Evolutionary conservation across 1,140 invertebrate species (phyloP), one percentile per base, ranked within the genome.

Genomic region (Drosophila subobscura): DNA sequence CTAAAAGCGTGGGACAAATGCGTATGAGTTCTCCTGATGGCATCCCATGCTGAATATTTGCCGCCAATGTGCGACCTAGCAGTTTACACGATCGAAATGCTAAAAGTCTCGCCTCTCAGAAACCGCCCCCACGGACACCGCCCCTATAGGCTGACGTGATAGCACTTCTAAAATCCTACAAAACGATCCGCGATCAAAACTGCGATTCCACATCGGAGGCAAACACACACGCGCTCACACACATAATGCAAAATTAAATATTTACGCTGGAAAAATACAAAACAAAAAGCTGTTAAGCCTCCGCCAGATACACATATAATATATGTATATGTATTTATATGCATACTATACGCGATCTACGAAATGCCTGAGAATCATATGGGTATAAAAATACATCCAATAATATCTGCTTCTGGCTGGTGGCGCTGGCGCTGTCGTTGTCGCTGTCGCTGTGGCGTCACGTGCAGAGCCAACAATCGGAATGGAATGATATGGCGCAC

Each of bases 201-300:
- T 66, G 56, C 46, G 72, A 65, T 66, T 75, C 55, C 52, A 67
- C 58, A 46, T 63, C 58, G 45, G 46, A 61, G 29, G 72, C 77
- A 68, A 77, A 71, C 74, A 68, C 33, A 37, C 33, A 37, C 10
- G 33, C 33, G 33, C 33, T 37, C 10, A 37, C 33, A 37, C 45
- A 73, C 29, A 73, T 65, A 73, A 77, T 68, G 55, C 58, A 68
- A 64, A 84, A 71, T 84, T 60, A 80, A 84, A 84, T 84, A 84
- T 84, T 84, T 70, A 80, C 72, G 67, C 76, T 76, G 60, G 40
- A 60, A 76, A 74, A 77, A 81, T 83, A 77, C 68, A 41, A 61
- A 75, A 65, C 55, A 54, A 41, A 25, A 59, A 51, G 44, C 44
- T 65, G 65, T 63, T 42, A 71, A 76, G 44, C 51, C 58, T 65